Percentiles rank a stretch among this genome's conserved stretches.
Evolutionary conservation across 1,140 invertebrate genomes (phyloP).

Genomic region (Ephestia elutella): DNA sequence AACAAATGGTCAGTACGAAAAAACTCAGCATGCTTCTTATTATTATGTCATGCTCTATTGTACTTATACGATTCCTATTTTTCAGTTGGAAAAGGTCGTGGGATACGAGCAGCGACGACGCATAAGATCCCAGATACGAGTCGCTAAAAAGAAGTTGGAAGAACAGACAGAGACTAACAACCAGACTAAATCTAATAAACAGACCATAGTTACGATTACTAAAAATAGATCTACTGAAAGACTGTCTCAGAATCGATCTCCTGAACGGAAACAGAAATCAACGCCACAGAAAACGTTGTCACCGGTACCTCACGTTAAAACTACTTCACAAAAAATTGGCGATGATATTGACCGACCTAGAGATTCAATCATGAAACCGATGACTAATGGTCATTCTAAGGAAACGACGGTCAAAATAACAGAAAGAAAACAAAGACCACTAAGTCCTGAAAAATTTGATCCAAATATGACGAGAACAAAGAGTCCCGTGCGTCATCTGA

Average conservation of each 20-base stretch:
- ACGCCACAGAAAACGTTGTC: conserved; percentile 27
- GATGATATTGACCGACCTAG: conserved; percentile 22
- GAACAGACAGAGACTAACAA: conserved; percentile 23
- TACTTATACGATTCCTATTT: conserved; percentile 35
- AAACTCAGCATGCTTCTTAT: conserved; percentile 21
- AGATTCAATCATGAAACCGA: conserved; percentile 20
- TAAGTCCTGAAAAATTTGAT: conserved; percentile 44
- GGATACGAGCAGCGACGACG: conserved; percentile 83
- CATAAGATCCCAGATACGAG: conserved; percentile 83
- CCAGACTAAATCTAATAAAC: conserved; percentile 34
- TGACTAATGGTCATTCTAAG: conserved; percentile 41
- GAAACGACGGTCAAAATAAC: conserved; percentile 23
- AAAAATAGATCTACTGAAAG: conserved; percentile 47
- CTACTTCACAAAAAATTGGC: conserved; percentile 18
- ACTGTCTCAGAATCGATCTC: conserved; percentile 28
- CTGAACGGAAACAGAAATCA: conserved; percentile 34
- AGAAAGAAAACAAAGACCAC: conserved; percentile 30
- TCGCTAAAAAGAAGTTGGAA: conserved; percentile 77
- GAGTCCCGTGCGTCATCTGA: conserved; percentile 42
- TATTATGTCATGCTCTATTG: conserved; percentile 18
- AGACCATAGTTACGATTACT: conserved; percentile 26
- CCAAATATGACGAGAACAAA: conserved; percentile 33
- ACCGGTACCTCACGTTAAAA: conserved; percentile 26
- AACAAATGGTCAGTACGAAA: conserved; percentile 76
- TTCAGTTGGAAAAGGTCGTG: conserved; percentile 81